phyloP scores from a whole-genome alignment of 2,888 invertebrate species.

The Chrysolina americana region DNA sequence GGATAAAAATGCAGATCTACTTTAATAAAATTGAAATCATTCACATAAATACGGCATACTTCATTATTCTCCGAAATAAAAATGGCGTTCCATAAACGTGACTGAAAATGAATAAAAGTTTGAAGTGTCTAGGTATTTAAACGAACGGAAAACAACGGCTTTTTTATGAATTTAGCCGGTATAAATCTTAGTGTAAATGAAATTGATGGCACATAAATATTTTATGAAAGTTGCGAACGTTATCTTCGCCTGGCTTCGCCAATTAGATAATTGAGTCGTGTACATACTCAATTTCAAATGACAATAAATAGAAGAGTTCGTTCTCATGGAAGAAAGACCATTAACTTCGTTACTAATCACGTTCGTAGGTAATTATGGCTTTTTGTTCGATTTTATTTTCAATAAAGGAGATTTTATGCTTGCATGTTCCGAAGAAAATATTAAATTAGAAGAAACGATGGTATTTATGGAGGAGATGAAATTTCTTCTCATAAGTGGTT shows the following conservation, averaged over 20 bases:
- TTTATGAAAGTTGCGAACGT: conserved; percentile 27
- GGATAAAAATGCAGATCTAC: conserved; percentile 60
- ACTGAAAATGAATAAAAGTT: conserved; percentile 63
- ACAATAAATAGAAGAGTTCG: conserved; percentile 8
- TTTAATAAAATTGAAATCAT: conserved; percentile 65
- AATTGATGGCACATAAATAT: conserved; percentile 57
- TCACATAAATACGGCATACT: conserved; percentile 60
- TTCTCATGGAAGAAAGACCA: conserved; percentile 7
- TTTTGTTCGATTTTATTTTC: conserved; percentile 16
- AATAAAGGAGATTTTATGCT: conserved; percentile 10
- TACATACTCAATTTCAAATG: conserved; percentile 25
- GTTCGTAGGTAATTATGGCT: conserved; percentile 14
- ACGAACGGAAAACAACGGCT: conserved; percentile 64
- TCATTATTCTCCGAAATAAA: conserved; percentile 62
- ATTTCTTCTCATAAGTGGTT: neutral
- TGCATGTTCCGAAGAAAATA: neutral
- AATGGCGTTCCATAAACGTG: conserved; percentile 60
- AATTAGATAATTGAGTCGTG: conserved; percentile 42
- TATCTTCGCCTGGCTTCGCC: conserved; percentile 34
- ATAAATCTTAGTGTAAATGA: conserved; percentile 66
- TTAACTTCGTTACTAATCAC: neutral
- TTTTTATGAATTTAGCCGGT: conserved; percentile 63
- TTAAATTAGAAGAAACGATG: neutral
- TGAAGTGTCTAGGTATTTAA: conserved; percentile 64
- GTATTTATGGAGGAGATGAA: conserved; percentile 7